Evolutionary conservation across 2,888 invertebrate genomes (phyloP), one percentile per base, ranked within the genome.

Genomic region (Pegoplata infirma): DNA sequence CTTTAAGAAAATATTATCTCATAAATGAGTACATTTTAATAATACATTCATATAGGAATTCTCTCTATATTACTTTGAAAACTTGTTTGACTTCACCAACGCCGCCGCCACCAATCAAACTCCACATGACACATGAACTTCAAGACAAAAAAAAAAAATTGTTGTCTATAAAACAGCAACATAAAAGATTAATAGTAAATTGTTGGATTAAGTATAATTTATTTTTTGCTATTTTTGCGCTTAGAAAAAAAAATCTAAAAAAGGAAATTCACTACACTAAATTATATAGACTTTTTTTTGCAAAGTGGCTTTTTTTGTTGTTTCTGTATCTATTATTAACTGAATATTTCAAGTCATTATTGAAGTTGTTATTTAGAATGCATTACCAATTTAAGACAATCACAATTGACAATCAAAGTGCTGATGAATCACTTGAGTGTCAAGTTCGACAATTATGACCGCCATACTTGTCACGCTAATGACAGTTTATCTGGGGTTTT

Each of bases 391-490:
- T 80, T 51, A 75, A 78, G 80, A 68, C 71, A 58, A 49, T 47
- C 58, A n/a, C n/a, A 61, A 69, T 72, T 81, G 77, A 76, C 82
- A 80, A 77, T 73, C 76, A 72, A 81, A 82, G 78, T 80, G 81
- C 74, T 75, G 76, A 82, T 82, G 81, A 81, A 80, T 82, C 81
- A 81, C 80, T 81, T 66, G 68, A 76, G 80, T 81, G 80, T 79
- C 78, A 81, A 80, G 81, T 80, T 76, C 80, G 76, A 69, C 76
- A 82, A 82, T 82, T 81, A 80, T 69, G 78, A 67, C 63, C 69
- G 76, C 81, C 82, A 80, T 81, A 82, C 74, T 71, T 80, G 80
- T 80, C 81, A 79, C 75, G 79, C 71, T 79, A 79, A 79, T 72
- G 71, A 72, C 71, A 68, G 71, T 72, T 79, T 67, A 79, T 72